Evolutionary conservation across 2,797 vertebrate species (phyloP).

Genomic region (Gobio occitaniae): DNA sequence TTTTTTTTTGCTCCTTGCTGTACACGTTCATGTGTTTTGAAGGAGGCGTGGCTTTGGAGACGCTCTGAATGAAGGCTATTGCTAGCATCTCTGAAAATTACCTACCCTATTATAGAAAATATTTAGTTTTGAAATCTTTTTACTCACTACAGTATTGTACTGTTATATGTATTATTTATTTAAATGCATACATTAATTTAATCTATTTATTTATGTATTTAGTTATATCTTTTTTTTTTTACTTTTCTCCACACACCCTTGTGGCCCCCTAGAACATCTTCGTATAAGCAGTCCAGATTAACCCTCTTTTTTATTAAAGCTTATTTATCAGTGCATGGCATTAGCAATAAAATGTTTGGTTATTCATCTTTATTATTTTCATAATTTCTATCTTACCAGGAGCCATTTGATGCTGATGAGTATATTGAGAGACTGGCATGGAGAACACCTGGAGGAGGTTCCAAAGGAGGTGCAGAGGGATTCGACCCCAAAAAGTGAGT

Average conservation of each 20-base stretch:
- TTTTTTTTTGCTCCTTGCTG: too few relatives aligned
- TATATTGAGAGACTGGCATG: conserved; percentile 98
- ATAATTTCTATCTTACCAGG: conserved; percentile 73
- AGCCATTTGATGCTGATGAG: conserved; percentile 99
- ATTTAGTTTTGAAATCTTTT: not conserved
- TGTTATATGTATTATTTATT: not conserved
- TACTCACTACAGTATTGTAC: not conserved
- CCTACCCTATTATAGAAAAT: not conserved
- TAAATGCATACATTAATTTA: not conserved
- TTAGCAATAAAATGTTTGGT: not conserved
- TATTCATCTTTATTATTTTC: not conserved
- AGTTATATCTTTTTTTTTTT: too few relatives aligned
- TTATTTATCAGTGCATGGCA: not conserved
- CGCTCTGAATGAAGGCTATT: too few relatives aligned
- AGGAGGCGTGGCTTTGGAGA: too few relatives aligned
- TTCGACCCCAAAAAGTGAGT: conserved; percentile 98
- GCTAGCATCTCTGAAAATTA: too few relatives aligned
- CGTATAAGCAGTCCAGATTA: not conserved
- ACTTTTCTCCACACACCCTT: not conserved
- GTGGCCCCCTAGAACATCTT: not conserved
- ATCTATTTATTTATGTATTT: not conserved
- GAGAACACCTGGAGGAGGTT: conserved; percentile 98
- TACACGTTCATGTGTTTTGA: too few relatives aligned
- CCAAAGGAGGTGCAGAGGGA: conserved; percentile 93
- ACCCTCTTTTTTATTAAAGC: not conserved